Percentiles rank a stretch among this genome's conserved stretches.
These are phyloP conservation scores for Cheilosia impressa DNA, from an alignment of 2,888 invertebrate genomes.

Conservation along the genomic window DNA sequence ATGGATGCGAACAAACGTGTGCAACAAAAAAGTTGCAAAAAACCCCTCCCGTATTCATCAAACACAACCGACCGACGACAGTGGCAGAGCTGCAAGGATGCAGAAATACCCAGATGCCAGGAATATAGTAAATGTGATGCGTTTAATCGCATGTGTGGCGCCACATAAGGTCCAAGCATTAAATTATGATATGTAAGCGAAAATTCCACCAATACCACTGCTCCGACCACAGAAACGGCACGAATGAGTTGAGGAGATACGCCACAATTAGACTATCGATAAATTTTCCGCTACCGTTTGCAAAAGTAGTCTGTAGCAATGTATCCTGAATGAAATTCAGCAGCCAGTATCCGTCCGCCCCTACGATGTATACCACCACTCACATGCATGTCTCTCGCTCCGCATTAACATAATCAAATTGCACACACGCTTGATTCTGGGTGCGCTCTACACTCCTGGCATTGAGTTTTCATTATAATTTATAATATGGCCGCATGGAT, in stretches of 20 bases:
- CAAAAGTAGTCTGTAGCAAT: slow-evolving; percentile 59
- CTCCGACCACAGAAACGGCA: slow-evolving; percentile 52
- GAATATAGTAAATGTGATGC: slow-evolving; percentile 73
- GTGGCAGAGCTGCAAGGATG: slow-evolving; percentile 27
- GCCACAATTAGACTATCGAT: slow-evolving; percentile 76
- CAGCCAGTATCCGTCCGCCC: slow-evolving; percentile 41
- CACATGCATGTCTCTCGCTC: slow-evolving; percentile 66
- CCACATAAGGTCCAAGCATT: slow-evolving; percentile 76
- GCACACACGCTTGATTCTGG: slow-evolving; percentile 56
- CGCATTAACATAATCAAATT: slow-evolving; percentile 75
- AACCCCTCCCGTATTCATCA: slow-evolving; percentile 61
- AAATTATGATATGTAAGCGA: slow-evolving; percentile 75
- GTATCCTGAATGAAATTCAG: slow-evolving; percentile 55
- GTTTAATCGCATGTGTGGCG: slow-evolving; percentile 81
- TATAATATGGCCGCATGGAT: slow-evolving; percentile 70
- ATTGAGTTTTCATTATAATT: slow-evolving; percentile 75
- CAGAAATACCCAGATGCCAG: slow-evolving; percentile 34
- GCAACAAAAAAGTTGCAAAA: slow-evolving; percentile 3
- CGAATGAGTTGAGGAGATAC: slow-evolving; percentile 68
- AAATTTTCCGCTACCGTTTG: slow-evolving; percentile 74
- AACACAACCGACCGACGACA: slow-evolving; percentile 42
- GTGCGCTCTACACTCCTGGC: slow-evolving; percentile 27
- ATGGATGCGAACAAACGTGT: slow-evolving; percentile 59
- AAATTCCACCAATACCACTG: slow-evolving; percentile 61
- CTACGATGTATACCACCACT: slow-evolving; percentile 43